Evolutionary conservation across 2,113 vertebrate genomes (phyloP).

Genomic region (Microcebus murinus): DNA sequence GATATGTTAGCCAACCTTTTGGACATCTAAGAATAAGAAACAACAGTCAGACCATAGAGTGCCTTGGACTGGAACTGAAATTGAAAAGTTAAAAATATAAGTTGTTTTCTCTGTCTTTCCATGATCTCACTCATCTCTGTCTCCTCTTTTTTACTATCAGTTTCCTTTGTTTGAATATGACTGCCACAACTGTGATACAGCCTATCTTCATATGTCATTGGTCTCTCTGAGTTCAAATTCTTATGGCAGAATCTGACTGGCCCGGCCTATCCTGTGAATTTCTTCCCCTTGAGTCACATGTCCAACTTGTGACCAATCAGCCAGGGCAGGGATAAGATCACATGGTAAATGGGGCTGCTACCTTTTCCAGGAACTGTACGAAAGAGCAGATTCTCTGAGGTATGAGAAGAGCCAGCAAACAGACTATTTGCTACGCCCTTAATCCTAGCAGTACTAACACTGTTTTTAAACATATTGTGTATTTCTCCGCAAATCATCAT

Average conservation of each 20-base stretch:
- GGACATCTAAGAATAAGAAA: background rate
- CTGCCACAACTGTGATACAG: background rate
- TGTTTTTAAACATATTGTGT: background rate
- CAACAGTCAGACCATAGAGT: background rate
- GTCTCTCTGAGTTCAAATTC: background rate
- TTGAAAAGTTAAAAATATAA: constrained; percentile 2
- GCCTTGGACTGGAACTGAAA: background rate
- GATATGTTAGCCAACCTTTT: background rate
- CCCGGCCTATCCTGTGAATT: background rate
- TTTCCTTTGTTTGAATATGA: constrained; percentile 28
- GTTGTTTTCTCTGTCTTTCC: background rate
- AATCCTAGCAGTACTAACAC: background rate
- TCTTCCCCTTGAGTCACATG: background rate
- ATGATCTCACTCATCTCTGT: background rate
- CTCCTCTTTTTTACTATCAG: background rate
- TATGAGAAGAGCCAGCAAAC: background rate
- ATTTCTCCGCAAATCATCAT: background rate
- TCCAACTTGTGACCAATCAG: background rate
- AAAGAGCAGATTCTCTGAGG: background rate
- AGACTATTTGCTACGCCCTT: background rate
- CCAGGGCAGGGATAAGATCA: background rate
- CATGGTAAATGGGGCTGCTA: background rate
- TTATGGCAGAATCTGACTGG: background rate
- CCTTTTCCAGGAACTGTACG: background rate
- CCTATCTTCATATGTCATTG: background rate